These are phyloP conservation scores for Geodia barretti DNA, from an alignment of 37 sponge, comb jelly and placozoan species.

Conservation along the genomic window DNA sequence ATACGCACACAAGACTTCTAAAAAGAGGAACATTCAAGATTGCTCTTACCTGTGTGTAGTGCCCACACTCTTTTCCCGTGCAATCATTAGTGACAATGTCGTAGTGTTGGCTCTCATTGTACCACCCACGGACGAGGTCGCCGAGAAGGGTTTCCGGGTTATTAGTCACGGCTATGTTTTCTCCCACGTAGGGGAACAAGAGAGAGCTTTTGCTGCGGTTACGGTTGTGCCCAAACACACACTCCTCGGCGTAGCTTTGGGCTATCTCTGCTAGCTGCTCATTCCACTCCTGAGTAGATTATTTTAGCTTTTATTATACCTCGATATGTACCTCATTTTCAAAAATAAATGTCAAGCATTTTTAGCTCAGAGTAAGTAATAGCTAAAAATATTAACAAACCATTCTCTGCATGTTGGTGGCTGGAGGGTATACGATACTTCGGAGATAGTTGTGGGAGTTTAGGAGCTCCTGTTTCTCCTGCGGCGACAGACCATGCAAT, in stretches of 20 bases:
- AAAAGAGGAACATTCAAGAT: no score
- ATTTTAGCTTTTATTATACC: neutral
- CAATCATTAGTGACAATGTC: slow-evolving; percentile 14
- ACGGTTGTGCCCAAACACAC: slow-evolving; percentile 20
- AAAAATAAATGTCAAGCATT: slow-evolving; percentile 5
- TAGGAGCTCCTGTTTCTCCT: slow-evolving; percentile 20
- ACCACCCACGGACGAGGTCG: neutral
- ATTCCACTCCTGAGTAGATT: slow-evolving; percentile 41
- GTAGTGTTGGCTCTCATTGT: slow-evolving; percentile 1
- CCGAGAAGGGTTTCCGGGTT: neutral
- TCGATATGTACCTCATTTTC: neutral
- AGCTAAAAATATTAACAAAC: no score
- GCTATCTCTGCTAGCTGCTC: slow-evolving; percentile 39
- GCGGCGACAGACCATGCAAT: slow-evolving; percentile 4
- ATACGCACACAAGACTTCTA: neutral
- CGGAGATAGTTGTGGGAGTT: slow-evolving; percentile 45
- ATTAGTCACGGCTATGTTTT: slow-evolving; percentile 3
- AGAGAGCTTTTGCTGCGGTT: neutral
- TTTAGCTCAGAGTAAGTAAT: no score
- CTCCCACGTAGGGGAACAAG: slow-evolving; percentile 38
- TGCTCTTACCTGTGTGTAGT: slow-evolving; percentile 50
- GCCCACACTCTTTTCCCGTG: slow-evolving; percentile 8
- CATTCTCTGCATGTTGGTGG: slow-evolving; percentile 62
- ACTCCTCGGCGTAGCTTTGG: slow-evolving; percentile 29
- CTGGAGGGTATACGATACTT: slow-evolving; percentile 49